Base-by-base conservation (phyloP, 2,113 vertebrate species). In the Bungarus multicinctus region DNA sequence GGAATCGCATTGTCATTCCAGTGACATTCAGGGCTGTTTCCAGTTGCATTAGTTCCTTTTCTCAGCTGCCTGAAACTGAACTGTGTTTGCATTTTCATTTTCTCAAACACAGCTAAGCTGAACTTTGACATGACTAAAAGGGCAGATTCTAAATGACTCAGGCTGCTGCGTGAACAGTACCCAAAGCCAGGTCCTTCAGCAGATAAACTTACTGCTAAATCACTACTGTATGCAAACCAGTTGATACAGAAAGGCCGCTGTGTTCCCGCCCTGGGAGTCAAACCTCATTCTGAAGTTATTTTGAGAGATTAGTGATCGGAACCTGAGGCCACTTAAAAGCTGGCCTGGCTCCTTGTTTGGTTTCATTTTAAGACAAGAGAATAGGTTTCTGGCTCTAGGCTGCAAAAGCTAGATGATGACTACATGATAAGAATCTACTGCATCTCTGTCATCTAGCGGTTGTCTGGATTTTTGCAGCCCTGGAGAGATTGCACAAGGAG, bases 151-250 rank as follows among this genome's bases (percentile, higher is more conserved):
- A 91, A 94, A 87, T 93, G 50, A 52, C 91, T 92, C 91, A 60
- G 91, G 54, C 55, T 57, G 14, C 16, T 90, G 86, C 0, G 5
- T 43, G 91, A 23, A n/a, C 27, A 0, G 50, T 90, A 50, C 90
- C 89, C 57, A 69, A 91, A 89, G 74, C 47, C 23, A 20, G 30
- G 93, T 54, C 30, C 54, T 86, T 52, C 50, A 92, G 92, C 57
- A 93, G 93, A 93, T 95, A 58, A 90, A 94, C 93, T n/a, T 93
- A 91, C 92, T 94, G 93, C 60, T 87, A 91, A 90, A 93, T 94
- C 91, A 91, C 47, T 11, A 25, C 74, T 20, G 74, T 43, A 6
- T 2, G 88, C 34, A 90, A 91, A 94, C 20, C 50, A 52, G 47
- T 50, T 85, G 45, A 85, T 74, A 81, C 87, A 81, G 93, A n/a